These are phyloP conservation scores for Muraenolepis orangiensis DNA, from an alignment of 2,797 vertebrate genomes.

Conservation along the genomic window DNA sequence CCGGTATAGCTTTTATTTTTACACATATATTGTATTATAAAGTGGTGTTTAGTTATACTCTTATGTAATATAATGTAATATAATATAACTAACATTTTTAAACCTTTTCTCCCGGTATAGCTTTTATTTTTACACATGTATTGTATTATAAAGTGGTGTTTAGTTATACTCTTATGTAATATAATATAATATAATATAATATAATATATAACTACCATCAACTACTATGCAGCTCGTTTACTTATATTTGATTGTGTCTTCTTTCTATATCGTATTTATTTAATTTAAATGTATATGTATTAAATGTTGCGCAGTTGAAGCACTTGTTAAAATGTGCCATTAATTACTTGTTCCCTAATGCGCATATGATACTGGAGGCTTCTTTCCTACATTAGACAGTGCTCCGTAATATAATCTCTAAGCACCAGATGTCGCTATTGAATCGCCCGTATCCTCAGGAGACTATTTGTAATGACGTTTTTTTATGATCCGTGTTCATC, in stretches of 20 bases:
- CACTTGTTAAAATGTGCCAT: neutral
- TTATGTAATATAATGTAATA: neutral
- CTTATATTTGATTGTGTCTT: neutral
- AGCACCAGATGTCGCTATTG: slow-evolving; percentile 50
- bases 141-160: neutral
- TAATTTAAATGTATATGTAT: neutral
- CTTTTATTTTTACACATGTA: neutral
- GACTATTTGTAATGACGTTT: neutral
- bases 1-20: neutral
- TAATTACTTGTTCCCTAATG: neutral
- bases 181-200: neutral
- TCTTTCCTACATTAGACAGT: neutral
- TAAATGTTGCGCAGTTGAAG: neutral
- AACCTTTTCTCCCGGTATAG: neutral
- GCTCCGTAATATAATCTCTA: neutral
- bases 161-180: neutral
- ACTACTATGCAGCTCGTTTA: neutral
- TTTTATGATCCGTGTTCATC: neutral
- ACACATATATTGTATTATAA: neutral
- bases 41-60: neutral
- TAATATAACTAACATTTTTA: neutral
- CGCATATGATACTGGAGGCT: too few species aligned
- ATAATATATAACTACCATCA: neutral
- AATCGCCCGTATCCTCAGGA: neutral
- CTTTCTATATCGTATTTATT: neutral